These are phyloP conservation scores for Stenodera caucasica DNA, from an alignment of 2,888 invertebrate species.

Conservation along the genomic window DNA sequence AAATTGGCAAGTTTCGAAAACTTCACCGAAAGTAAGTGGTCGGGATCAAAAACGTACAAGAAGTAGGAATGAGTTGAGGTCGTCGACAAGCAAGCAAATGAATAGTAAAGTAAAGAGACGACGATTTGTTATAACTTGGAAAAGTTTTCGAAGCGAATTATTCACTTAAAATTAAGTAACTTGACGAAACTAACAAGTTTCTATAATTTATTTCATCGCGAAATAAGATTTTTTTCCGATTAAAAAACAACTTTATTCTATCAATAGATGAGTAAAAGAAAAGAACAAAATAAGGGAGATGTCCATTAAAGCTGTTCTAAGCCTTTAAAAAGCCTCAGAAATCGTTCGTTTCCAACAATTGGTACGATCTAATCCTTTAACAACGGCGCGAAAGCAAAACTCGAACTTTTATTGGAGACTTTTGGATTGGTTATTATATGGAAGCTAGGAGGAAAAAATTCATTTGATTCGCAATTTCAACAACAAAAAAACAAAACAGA, in stretches of 20 bases:
- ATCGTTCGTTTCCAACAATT: conserved; percentile 17
- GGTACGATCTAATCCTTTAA: conserved; percentile 28
- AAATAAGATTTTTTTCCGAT: too few species aligned
- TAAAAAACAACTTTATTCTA: too few species aligned
- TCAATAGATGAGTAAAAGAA: too few species aligned
- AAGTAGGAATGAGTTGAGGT: neutral
- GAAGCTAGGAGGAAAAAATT: too few species aligned
- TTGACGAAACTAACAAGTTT: conserved; percentile 32
- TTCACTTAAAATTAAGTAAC: conserved; percentile 37
- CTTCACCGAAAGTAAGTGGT: neutral
- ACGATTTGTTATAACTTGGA: neutral
- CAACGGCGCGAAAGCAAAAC: conserved; percentile 14
- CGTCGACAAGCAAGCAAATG: conserved; percentile 5
- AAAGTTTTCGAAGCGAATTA: conserved; percentile 24
- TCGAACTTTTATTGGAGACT: conserved; percentile 25
- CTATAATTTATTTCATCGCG: conserved; percentile 26
- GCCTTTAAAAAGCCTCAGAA: neutral
- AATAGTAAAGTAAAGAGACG: conserved; percentile 3
- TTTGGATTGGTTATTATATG: conserved; percentile 17
- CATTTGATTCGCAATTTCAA: too few species aligned
- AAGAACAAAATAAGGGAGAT: neutral
- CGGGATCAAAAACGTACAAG: neutral
- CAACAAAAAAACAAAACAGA: too few species aligned
- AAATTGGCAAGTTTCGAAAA: conserved; percentile 4
- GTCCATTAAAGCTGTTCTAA: neutral